phyloP scores from a whole-genome alignment of 1,140 invertebrate genomes.

The Schlechtendalia chinensis region DNA sequence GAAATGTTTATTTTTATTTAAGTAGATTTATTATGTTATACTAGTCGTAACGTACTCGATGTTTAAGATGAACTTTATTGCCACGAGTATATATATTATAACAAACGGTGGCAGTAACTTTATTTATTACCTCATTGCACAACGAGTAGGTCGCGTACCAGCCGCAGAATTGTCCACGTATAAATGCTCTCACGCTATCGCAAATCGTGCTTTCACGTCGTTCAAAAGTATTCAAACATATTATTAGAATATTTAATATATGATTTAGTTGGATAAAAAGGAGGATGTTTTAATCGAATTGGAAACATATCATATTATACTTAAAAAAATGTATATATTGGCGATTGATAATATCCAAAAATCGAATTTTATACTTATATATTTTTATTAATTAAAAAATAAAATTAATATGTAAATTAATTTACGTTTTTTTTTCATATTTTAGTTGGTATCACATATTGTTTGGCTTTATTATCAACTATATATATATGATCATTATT shows the following conservation, averaged over 20 bases:
- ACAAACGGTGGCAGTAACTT: background rate
- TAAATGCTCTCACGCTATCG: constrained; percentile 18
- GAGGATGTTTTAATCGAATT: background rate
- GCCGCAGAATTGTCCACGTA: background rate
- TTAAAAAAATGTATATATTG: too few species aligned
- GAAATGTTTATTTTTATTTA: background rate
- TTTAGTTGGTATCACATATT: too few species aligned
- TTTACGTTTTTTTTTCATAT: too few species aligned
- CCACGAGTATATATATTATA: background rate
- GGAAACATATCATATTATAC: background rate
- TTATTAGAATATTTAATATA: constrained; percentile 5
- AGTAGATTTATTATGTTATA: background rate
- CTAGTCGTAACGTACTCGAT: background rate
- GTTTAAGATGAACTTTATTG: constrained; percentile 4
- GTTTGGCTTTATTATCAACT: too few species aligned
- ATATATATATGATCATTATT: too few species aligned
- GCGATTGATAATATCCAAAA: too few species aligned
- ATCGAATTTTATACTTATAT: too few species aligned
- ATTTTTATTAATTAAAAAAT: too few species aligned
- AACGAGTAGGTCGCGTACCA: constrained; percentile 17
- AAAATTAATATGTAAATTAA: too few species aligned
- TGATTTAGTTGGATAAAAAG: background rate
- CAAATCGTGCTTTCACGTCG: constrained; percentile 1
- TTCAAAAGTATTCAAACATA: background rate
- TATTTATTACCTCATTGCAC: constrained; percentile 21